Percentiles rank a stretch among this genome's conserved stretches.
These are phyloP conservation scores for Anoplophora glabripennis DNA, from an alignment of 1,140 invertebrate species.

Conservation along the genomic window DNA sequence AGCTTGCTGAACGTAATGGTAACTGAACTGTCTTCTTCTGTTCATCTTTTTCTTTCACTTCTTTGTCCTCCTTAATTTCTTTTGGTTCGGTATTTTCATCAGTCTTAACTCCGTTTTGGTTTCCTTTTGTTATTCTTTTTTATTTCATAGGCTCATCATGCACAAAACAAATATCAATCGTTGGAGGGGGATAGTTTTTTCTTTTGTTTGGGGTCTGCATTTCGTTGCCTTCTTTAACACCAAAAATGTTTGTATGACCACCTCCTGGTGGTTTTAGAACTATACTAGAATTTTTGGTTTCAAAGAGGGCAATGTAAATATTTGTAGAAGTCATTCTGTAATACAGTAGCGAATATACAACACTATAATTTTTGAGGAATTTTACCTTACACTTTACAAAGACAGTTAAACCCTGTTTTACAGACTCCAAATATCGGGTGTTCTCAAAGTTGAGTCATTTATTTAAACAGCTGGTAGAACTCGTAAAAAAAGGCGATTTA, in stretches of 20 bases:
- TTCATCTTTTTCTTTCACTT: constrained; percentile 12
- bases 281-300: constrained; percentile 35
- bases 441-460: too few relatives aligned
- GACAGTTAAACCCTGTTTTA: too few relatives aligned
- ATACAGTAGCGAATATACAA: not conserved
- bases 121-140: constrained; percentile 9
- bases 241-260: constrained; percentile 41
- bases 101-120: constrained; percentile 5
- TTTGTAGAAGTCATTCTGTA: constrained; percentile 36
- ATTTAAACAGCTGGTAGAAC: too few relatives aligned
- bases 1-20: too few relatives aligned
- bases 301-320: constrained; percentile 33
- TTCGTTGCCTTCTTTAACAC: constrained; percentile 17
- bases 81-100: constrained; percentile 20
- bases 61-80: constrained; percentile 20
- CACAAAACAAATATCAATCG: constrained; percentile 31
- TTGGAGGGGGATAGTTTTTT: constrained; percentile 21
- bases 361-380: too few relatives aligned
- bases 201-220: constrained; percentile 23
- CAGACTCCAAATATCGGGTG: too few relatives aligned
- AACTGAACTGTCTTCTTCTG: not conserved
- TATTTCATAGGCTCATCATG: constrained; percentile 8
- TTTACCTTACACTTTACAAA: too few relatives aligned
- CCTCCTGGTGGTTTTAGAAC: constrained; percentile 39
- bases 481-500: too few relatives aligned